Evolutionary conservation across 2,888 invertebrate species (phyloP), one percentile per base, ranked within the genome.

Genomic region (Pardosa pseudoannulata): DNA sequence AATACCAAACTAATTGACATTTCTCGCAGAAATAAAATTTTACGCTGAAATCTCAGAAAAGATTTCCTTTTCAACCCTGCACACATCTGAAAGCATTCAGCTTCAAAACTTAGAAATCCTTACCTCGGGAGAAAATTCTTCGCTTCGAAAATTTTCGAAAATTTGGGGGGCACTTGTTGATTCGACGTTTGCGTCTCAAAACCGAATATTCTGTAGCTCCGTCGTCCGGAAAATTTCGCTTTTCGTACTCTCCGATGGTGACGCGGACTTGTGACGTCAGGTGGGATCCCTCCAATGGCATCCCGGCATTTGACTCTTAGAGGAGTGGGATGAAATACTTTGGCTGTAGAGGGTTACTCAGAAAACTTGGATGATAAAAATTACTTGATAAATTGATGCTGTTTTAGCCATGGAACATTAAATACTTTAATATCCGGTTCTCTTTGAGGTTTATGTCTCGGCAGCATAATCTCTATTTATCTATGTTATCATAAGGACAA

Each of bases 311-410:
- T 56, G 1, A 56, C 56, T 56, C 23, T 23, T 36, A 7, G 56
- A 11, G 23, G 5, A 11, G 56, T 23, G 23, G 23, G 11, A 19
- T 23, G 56, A 23, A 36, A 56, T 56, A 56, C 23, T 56, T 56
- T 56, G 3, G 1, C 5, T 56, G 23, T 0, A 56, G 19, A 3
- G 23, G 6, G 23, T 23, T 19, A 56, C 23, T 23, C 56, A 56
- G 56, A 56, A 56, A 56, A 56, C 56, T 56, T 23, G 56, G 56
- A n/a, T 13, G 56, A 23, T 19, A 56, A 23, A 56, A 56, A 23
- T 23, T 1, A 56, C 23, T 23, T 56, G 56, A 56, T 56, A 23
- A 19, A 56, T 56, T 23, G 56, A 23, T 23, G 5, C 11, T 23
- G 11, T 56, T 5, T 56, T 56, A 56, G 56, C 16, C 3, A 56